Evolutionary conservation across 2,797 vertebrate species (phyloP).

Genomic region (Tolypeutes matacus): DNA sequence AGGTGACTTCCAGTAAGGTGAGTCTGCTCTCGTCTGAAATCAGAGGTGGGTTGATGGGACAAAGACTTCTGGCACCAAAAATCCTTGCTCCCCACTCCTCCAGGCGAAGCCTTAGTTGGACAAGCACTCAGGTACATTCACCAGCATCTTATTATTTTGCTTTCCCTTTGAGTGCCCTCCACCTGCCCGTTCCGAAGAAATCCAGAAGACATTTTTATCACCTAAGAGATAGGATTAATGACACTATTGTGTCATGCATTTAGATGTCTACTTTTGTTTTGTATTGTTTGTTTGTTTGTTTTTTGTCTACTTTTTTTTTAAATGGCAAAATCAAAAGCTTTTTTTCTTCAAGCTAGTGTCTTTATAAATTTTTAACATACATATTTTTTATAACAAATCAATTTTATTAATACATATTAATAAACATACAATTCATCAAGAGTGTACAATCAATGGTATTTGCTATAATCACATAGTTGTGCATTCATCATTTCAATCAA

Average conservation of each 20-base stretch:
- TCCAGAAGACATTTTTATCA: not conserved
- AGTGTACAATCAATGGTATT: no score
- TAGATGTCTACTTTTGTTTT: not conserved
- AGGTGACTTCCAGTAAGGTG: not conserved
- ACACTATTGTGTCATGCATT: not conserved
- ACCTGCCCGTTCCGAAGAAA: not conserved
- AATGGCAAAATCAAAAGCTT: not conserved
- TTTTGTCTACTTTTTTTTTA: no score
- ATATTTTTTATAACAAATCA: not conserved
- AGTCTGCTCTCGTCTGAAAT: not conserved
- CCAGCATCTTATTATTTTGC: not conserved
- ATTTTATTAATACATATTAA: no score
- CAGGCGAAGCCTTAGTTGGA: not conserved
- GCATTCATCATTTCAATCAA: no score
- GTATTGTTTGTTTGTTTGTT: no score
- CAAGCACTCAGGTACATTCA: not conserved
- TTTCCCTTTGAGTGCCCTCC: not conserved
- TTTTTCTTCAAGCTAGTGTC: not conserved
- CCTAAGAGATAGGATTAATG: not conserved
- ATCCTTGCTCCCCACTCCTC: not conserved
- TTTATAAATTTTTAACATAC: slow-evolving; percentile 7
- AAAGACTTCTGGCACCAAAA: fast-evolving
- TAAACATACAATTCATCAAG: no score
- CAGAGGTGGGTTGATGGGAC: not conserved
- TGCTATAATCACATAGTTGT: no score